Conservation (phyloP, 2,888 invertebrate genomes). For the Cephus spinipes region DNA sequence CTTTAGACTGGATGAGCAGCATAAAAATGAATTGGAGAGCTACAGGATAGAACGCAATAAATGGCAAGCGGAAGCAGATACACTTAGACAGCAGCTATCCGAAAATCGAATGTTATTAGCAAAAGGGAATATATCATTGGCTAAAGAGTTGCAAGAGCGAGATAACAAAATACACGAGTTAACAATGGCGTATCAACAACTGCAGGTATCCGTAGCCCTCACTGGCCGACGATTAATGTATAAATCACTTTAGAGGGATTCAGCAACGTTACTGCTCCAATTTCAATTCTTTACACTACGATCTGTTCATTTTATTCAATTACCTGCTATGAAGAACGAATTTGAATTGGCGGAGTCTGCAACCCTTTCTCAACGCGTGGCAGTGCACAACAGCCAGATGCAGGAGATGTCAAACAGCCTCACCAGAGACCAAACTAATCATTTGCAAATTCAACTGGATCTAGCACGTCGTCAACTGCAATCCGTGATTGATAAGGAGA, state of each 20-base stretch:
- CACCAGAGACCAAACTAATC: slow-evolving; percentile 38
- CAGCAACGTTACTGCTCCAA: background rate
- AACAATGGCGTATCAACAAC: slow-evolving; percentile 59
- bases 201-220: slow-evolving; percentile 51
- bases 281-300: background rate
- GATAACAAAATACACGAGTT: slow-evolving; percentile 68
- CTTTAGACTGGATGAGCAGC: slow-evolving; percentile 72
- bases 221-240: background rate
- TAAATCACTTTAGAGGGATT: background rate
- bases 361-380: slow-evolving; percentile 34
- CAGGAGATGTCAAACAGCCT: slow-evolving; percentile 41
- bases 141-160: slow-evolving; percentile 64
- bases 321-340: slow-evolving; percentile 38
- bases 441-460: slow-evolving; percentile 45
- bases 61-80: slow-evolving; percentile 71
- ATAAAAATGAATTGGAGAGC: slow-evolving; percentile 73
- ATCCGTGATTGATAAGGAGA: slow-evolving; percentile 54
- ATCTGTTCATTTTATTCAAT: background rate
- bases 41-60: slow-evolving; percentile 76
- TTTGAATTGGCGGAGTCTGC: slow-evolving; percentile 49
- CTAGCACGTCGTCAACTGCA: slow-evolving; percentile 52
- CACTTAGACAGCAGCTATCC: slow-evolving; percentile 63
- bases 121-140: slow-evolving; percentile 59
- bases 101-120: slow-evolving; percentile 62
- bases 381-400: slow-evolving; percentile 34